These are phyloP conservation scores for Heliocidaris erythrogramma DNA, from an alignment of 35 echinoderm and acorn worm genomes.

Conservation along the genomic window DNA sequence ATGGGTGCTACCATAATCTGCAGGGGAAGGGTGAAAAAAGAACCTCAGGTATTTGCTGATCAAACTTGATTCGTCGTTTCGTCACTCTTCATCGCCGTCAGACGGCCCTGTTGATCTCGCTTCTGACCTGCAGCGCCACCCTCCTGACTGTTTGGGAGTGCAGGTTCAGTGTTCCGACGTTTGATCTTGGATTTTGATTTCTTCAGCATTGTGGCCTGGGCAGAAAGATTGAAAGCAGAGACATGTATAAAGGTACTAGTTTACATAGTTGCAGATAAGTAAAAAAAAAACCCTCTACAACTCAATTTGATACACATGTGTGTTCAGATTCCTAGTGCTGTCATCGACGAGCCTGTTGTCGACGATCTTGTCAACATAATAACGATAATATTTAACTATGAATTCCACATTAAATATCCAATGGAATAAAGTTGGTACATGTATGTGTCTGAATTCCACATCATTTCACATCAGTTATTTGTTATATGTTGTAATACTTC, in stretches of 20 bases:
- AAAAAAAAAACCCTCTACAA: not conserved
- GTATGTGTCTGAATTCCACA: too few species aligned
- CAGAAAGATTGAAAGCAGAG: not conserved
- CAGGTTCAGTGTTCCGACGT: constrained; percentile 92
- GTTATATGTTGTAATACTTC: too few species aligned
- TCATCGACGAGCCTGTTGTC: too few species aligned
- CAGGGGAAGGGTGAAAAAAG: not conserved
- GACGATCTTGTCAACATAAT: too few species aligned
- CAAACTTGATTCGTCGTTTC: constrained; percentile 85
- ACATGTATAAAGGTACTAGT: not conserved
- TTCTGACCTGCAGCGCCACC: constrained; percentile 61
- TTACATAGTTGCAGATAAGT: not conserved
- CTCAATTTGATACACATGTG: not conserved
- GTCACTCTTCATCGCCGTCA: constrained; percentile 93
- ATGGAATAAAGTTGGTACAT: too few species aligned
- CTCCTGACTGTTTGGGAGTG: constrained; percentile 71
- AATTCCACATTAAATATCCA: too few species aligned
- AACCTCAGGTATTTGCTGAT: not conserved
- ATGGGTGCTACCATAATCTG: not conserved
- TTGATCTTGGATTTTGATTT: constrained; percentile 98
- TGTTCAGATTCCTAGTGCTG: too few species aligned
- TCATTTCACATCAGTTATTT: too few species aligned
- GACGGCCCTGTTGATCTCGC: constrained; percentile 69
- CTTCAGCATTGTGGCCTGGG: constrained; percentile 98
- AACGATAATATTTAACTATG: too few species aligned